Evolutionary conservation across 2,888 invertebrate species (phyloP).

Genomic region (Pterobdella sp.): DNA sequence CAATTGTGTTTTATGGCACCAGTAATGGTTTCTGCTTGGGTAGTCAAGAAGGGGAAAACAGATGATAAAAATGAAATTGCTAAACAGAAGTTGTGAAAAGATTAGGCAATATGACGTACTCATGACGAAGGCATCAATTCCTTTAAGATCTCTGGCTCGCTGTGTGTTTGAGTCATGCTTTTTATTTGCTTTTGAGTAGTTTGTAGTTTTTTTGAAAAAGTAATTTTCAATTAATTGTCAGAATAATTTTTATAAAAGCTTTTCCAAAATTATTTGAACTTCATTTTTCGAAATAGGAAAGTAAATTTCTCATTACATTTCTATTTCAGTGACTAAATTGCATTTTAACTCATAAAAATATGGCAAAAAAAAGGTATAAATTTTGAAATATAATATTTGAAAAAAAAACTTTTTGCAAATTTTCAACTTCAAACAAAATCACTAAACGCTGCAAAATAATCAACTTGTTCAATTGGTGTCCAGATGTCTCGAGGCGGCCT

Average conservation of each 20-base stretch:
- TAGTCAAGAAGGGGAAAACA: not conserved
- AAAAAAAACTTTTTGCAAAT: not conserved
- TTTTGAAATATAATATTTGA: not conserved
- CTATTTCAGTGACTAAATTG: no score
- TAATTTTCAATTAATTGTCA: no score
- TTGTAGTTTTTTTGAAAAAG: no score
- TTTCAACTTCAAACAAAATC: not conserved
- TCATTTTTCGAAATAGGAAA: no score
- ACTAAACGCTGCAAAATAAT: not conserved
- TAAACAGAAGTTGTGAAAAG: conserved; percentile 1
- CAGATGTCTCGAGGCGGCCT: conserved; percentile 10
- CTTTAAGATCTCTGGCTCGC: no score
- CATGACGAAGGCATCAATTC: not conserved
- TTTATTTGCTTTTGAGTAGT: not conserved
- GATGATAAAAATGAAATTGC: not conserved
- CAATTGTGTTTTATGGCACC: not conserved
- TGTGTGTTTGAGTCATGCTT: not conserved
- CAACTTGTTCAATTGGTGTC: not conserved
- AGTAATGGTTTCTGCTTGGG: not conserved
- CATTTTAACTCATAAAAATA: not conserved
- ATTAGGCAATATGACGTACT: not conserved
- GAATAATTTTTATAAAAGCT: no score
- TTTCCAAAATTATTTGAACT: no score
- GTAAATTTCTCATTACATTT: no score
- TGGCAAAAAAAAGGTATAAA: not conserved